Conservation (phyloP, 2,888 invertebrate genomes). For the Machimus atricapillus region DNA sequence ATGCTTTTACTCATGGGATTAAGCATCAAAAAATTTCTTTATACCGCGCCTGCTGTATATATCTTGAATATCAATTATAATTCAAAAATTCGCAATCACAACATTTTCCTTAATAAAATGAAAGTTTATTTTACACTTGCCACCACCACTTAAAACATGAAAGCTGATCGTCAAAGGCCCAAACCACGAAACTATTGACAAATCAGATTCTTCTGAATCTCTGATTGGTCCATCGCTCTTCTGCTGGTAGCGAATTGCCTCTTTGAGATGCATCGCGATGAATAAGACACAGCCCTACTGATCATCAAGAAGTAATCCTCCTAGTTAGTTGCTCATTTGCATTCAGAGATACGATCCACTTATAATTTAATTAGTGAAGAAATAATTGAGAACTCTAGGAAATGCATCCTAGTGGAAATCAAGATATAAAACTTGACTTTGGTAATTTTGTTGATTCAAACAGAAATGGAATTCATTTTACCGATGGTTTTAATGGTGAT, state of each 20-base stretch:
- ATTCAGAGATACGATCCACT: neutral
- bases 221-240: neutral
- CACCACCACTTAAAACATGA: neutral
- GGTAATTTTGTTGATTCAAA: neutral
- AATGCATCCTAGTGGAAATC: neutral
- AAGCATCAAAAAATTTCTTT: neutral
- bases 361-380: neutral
- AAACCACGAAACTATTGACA: neutral
- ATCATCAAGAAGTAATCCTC: neutral
- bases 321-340: neutral
- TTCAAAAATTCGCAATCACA: neutral
- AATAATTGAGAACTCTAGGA: neutral
- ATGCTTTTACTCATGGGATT: no score
- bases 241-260: neutral
- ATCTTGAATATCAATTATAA: neutral
- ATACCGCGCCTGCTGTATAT: neutral
- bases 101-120: neutral
- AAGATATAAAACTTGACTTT: neutral
- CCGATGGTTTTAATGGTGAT: neutral
- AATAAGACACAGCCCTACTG: neutral
- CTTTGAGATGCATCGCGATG: neutral
- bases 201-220: neutral
- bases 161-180: neutral
- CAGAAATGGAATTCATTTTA: neutral
- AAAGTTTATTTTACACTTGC: neutral